A percentile compares a stretch with the other conserved stretches of the same genome.
These are phyloP conservation scores for Cetoscarus ocellatus DNA, from an alignment of 2,797 vertebrate species.

Conservation along the genomic window DNA sequence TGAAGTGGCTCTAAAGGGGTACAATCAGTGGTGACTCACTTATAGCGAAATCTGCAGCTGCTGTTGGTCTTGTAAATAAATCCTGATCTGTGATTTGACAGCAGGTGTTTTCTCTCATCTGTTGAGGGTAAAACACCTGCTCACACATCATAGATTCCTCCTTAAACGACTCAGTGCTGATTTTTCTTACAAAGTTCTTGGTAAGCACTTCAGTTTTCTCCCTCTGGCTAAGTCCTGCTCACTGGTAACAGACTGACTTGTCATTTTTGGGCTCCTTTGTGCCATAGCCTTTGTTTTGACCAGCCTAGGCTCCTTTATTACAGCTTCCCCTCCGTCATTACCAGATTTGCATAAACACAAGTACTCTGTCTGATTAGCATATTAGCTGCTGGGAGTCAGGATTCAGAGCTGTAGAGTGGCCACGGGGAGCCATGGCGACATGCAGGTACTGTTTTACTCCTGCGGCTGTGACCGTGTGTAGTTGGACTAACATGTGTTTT, in stretches of 20 bases:
- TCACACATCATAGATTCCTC: slow-evolving; percentile 25
- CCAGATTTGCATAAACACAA: slow-evolving; percentile 66
- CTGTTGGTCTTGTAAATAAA: slow-evolving; percentile 17
- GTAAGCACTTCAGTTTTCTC: slow-evolving; percentile 10
- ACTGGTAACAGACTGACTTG: slow-evolving; percentile 49
- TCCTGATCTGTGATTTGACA: slow-evolving; percentile 43
- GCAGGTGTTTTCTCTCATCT: slow-evolving; percentile 54
- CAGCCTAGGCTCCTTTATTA: slow-evolving; percentile 48
- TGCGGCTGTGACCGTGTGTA: slow-evolving; percentile 7
- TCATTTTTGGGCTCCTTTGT: slow-evolving; percentile 59
- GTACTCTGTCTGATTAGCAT: slow-evolving; percentile 54
- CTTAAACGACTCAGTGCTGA: slow-evolving; percentile 19
- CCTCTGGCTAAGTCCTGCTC: slow-evolving; percentile 14
- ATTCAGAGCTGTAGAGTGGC: slow-evolving; percentile 16
- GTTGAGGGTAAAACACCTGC: slow-evolving; percentile 53
- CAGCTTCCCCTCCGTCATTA: slow-evolving; percentile 39
- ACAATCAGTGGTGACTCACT: slow-evolving; percentile 21
- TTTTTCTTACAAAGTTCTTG: slow-evolving; percentile 39
- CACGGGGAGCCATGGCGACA: slow-evolving; percentile 26
- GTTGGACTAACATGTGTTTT: slow-evolving; percentile 2
- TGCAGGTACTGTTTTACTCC: slow-evolving; percentile 25
- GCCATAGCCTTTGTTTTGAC: slow-evolving; percentile 65
- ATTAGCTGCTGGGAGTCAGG: slow-evolving; percentile 27
- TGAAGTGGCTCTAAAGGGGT: slow-evolving; percentile 8
- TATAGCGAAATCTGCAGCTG: slow-evolving; percentile 26